A percentile compares a stretch with the other conserved stretches of the same genome.
Conservation (phyloP, 2,113 vertebrate genomes). For the Nerophis ophidion region DNA sequence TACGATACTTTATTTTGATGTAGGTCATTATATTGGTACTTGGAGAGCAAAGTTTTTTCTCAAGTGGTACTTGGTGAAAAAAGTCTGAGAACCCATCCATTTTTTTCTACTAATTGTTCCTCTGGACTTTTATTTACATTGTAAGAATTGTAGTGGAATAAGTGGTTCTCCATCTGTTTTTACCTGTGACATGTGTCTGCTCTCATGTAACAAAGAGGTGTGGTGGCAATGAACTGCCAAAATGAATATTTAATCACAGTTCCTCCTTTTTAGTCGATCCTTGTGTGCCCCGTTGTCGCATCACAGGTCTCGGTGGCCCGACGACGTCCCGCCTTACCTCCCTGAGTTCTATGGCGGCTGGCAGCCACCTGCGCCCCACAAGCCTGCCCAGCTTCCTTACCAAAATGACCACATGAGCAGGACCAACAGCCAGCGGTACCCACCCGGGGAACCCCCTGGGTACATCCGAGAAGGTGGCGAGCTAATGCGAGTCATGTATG, state of each 20-base stretch:
- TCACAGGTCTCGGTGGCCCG: slow-evolving; percentile 65
- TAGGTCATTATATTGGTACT: no score
- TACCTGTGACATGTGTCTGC: no score
- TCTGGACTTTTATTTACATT: no score
- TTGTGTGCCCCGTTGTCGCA: slow-evolving; percentile 4
- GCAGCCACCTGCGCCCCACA: slow-evolving; percentile 52
- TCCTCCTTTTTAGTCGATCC: background rate
- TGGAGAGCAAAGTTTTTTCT: no score
- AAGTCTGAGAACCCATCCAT: no score
- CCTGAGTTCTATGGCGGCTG: slow-evolving; percentile 80
- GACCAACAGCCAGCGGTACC: slow-evolving; percentile 50
- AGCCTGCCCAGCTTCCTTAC: background rate
- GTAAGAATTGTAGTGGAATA: no score
- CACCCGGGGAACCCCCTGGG: background rate
- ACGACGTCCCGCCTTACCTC: slow-evolving; percentile 57
- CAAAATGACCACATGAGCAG: slow-evolving; percentile 25
- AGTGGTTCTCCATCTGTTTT: background rate
- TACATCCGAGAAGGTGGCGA: background rate
- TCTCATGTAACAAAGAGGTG: no score
- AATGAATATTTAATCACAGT: background rate
- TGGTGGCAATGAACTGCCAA: background rate
- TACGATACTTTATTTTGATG: no score
- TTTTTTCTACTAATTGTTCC: no score
- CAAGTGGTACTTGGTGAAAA: no score
- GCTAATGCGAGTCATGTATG: slow-evolving; percentile 69